These are phyloP conservation scores for Athalia rosae DNA, from an alignment of 2,888 invertebrate species.

Conservation along the genomic window DNA sequence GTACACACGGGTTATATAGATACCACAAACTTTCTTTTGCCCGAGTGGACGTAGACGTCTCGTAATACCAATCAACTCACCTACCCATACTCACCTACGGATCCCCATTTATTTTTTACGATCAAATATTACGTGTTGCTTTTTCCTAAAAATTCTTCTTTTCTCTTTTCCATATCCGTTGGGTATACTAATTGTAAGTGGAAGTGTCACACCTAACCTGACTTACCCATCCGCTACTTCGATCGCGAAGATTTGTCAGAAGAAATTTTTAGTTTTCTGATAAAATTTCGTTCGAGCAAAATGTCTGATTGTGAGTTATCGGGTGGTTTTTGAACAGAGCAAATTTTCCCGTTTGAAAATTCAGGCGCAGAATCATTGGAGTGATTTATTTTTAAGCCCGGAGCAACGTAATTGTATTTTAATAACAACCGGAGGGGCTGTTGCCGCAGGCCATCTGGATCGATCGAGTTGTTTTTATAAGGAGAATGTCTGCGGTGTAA, in stretches of 20 bases:
- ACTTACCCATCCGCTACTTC: no score
- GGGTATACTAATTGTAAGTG: no score
- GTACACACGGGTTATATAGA: not conserved
- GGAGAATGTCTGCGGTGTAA: slow-evolving; percentile 9
- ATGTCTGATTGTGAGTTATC: no score
- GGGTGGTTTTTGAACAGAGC: not conserved
- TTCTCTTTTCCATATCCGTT: no score
- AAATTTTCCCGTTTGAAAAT: not conserved
- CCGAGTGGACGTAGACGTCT: slow-evolving; percentile 19
- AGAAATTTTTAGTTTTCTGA: no score
- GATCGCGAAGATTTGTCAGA: no score
- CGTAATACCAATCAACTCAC: slow-evolving; percentile 26
- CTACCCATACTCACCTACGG: not conserved
- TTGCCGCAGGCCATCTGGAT: not conserved
- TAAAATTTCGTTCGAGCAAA: no score
- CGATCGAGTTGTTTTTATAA: not conserved
- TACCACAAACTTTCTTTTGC: slow-evolving; percentile 37
- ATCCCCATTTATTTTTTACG: not conserved
- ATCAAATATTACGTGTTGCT: not conserved
- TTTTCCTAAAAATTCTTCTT: no score
- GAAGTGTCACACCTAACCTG: no score
- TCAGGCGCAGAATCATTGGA: not conserved
- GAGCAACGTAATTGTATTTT: slow-evolving; percentile 20
- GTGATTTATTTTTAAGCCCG: not conserved
- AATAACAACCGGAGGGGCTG: not conserved